A percentile compares a stretch with the other conserved stretches of the same genome.
Conservation (phyloP, 2,888 invertebrate species). For the Agriopis marginaria region DNA sequence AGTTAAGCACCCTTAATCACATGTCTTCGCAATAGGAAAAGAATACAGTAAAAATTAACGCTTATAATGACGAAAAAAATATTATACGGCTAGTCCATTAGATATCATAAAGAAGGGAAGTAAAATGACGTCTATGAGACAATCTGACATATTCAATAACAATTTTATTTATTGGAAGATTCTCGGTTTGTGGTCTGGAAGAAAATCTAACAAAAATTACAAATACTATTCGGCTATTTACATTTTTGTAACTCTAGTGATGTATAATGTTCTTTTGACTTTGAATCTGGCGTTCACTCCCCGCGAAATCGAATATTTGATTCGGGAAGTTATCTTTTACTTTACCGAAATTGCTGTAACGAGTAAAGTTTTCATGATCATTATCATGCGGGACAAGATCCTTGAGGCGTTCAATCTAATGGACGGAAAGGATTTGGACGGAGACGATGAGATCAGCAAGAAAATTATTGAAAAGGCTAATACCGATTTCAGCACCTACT, state of each 20-base stretch:
- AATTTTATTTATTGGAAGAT: constrained; percentile 62
- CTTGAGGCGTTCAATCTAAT: constrained; percentile 61
- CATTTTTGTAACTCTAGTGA: constrained; percentile 55
- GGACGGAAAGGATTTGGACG: constrained; percentile 63
- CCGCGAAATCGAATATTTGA: constrained; percentile 62
- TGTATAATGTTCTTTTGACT: constrained; percentile 65
- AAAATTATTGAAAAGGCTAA: constrained; percentile 54
- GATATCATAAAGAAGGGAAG: constrained; percentile 8
- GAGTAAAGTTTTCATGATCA: constrained; percentile 66
- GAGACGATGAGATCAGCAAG: constrained; percentile 54
- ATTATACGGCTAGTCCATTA: neutral
- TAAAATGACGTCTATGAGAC: constrained; percentile 45
- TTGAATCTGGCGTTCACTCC: constrained; percentile 69
- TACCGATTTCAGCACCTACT: constrained; percentile 54
- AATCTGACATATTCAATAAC: constrained; percentile 60
- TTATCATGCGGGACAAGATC: constrained; percentile 62
- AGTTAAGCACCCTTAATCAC: constrained; percentile 48
- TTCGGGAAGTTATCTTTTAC: constrained; percentile 70
- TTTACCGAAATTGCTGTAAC: constrained; percentile 64
- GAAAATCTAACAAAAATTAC: constrained; percentile 55
- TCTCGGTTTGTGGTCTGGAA: constrained; percentile 69
- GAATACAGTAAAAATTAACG: constrained; percentile 48
- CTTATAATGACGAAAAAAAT: constrained; percentile 30
- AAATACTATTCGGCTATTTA: constrained; percentile 64
- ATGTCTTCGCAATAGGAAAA: constrained; percentile 39